Conservation (phyloP, 2,888 invertebrate species). For the Ferrisia virgata region DNA sequence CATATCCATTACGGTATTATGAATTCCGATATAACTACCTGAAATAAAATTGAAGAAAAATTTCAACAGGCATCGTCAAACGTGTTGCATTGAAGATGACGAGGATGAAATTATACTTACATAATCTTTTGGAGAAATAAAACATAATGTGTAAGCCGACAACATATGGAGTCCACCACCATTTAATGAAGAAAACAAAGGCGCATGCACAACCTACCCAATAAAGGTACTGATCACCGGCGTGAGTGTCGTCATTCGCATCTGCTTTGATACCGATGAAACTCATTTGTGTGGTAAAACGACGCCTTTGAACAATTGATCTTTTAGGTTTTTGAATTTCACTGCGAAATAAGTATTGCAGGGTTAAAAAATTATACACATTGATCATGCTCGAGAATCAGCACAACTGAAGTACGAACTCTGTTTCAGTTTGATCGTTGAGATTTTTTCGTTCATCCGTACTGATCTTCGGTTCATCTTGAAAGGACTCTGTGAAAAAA, state of each 20-base stretch:
- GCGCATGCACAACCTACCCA: constrained; percentile 57
- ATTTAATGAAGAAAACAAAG: constrained; percentile 62
- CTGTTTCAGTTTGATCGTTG: not conserved
- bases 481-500: not conserved
- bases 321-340: not conserved
- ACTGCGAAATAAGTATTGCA: not conserved
- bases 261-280: constrained; percentile 17
- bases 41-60: too few species aligned
- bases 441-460: not conserved
- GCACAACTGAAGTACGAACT: not conserved
- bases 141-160: constrained; percentile 51
- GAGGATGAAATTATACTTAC: not conserved
- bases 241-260: constrained; percentile 64
- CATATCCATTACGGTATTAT: not conserved
- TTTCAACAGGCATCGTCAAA: too few species aligned
- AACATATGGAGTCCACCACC: constrained; percentile 69
- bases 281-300: constrained; percentile 30
- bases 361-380: not conserved
- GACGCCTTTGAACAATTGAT: constrained; percentile 18
- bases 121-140: constrained; percentile 16
- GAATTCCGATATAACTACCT: constrained; percentile 26
- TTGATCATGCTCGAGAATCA: not conserved
- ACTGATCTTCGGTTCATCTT: not conserved
- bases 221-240: constrained; percentile 67
- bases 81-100: not conserved